Evolutionary conservation across 2,113 vertebrate genomes (phyloP), one percentile per base, ranked within the genome.

Genomic region (Alligator mississippiensis): DNA sequence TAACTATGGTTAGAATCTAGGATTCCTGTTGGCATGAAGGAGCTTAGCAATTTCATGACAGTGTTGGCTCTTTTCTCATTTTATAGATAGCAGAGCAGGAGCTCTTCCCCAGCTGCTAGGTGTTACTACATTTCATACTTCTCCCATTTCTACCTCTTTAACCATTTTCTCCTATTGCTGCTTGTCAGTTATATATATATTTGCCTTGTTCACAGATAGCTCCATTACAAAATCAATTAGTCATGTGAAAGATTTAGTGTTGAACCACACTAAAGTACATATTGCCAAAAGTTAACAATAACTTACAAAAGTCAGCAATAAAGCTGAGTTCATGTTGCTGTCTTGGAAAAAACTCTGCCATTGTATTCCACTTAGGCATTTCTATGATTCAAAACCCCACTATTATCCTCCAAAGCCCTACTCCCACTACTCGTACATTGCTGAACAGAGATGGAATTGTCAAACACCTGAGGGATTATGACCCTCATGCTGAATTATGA

Each of bases 1-100:
- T 47, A 47, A 47, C 38, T 47, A 47, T 47, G 38, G 38, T 47
- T 47, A 47, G 38, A 47, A 47, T 47, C 38, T 47, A 47, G 38
- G 38, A 47, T 7, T 47, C 38, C 38, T 47, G 38, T 47, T 47
- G 38, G 38, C 38, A 47, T 47, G 38, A 47, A 47, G 38, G 38
- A 47, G 6, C 38, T 47, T 30, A 55, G 15, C 17, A 61, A 3
- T 81, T 38, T 54, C 28, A 8, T 11, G 4, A 4, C 5, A 62
- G 2, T 3, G 0, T 2, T 9, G 2, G 28, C 63, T 18, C 38
- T 38, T 2, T 27, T 60, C 90, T 57, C 6, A 1, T 82, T 28
- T n/a, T 19, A n/a, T 0, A 38, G 0, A 6, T 6, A 25, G 54
- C 4, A 58, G n/a, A 87, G 38, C 9, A 60, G 30, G 0, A 2